phyloP scores from a whole-genome alignment of 2,888 invertebrate species.

The Ectropis crepuscularia region DNA sequence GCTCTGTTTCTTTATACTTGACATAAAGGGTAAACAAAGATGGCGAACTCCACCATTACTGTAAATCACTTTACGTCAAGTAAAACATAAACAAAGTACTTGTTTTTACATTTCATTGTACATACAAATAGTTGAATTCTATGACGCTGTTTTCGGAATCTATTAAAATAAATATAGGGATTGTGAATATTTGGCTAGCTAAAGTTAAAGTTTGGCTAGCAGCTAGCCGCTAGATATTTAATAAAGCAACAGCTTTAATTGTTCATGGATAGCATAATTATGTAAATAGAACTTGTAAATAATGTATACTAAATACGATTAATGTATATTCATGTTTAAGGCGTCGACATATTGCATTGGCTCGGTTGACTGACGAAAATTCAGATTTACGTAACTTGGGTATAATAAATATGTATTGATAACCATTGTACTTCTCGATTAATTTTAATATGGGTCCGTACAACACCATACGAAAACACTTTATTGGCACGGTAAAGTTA shows the following conservation, averaged over 20 bases:
- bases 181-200: slow-evolving; percentile 11
- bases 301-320: slow-evolving; percentile 64
- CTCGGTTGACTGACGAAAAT: neutral
- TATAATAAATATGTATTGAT: neutral
- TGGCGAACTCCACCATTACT: no score
- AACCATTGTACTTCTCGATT: neutral
- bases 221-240: slow-evolving; percentile 5
- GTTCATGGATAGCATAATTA: slow-evolving; percentile 53
- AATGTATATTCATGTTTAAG: slow-evolving; percentile 65
- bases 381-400: neutral
- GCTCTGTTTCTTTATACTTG: no score
- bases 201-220: slow-evolving; percentile 6
- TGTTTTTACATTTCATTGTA: no score
- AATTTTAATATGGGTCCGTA: no score
- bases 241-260: slow-evolving; percentile 50
- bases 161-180: slow-evolving; percentile 1
- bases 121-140: neutral
- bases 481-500: no score
- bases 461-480: no score
- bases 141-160: slow-evolving; percentile 8
- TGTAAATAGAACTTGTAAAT: slow-evolving; percentile 69
- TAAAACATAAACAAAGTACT: no score
- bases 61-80: no score
- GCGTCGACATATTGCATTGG: neutral
- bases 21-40: no score